Base-by-base conservation (phyloP, 2,888 invertebrate species). In the Clostera curtula region DNA sequence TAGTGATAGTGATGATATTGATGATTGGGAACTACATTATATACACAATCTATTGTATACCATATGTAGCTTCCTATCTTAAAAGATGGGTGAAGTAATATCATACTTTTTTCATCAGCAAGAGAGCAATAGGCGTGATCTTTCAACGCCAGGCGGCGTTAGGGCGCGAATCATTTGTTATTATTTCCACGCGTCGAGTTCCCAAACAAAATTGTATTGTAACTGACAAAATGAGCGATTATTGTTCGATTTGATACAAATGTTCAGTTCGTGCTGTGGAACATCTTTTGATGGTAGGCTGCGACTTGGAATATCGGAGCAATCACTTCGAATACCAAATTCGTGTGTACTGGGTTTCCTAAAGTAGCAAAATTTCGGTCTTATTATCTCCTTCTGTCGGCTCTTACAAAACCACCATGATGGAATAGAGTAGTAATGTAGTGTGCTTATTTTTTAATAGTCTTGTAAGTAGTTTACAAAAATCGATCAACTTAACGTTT, bases 141-240 rank as follows among this genome's bases (percentile, higher is more conserved):
- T 80, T 76, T 83, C 82, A 82, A 76, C 76, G 79, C 79, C 82
- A 82, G 75, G 64, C 76, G 80, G 82, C 60, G 82, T 79, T 75
- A 77, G 79, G 82, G 79, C 67, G 73, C 68, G 76, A 77, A 79
- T 79, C 82, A 82, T 83, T 83, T 83, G 77, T 83, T 83, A 82
- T 79, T 82, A 83, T 82, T 82, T 79, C 71, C 82, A 79, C 80
- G 82, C 73, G 74, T 71, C 69, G 71, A 76, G 70, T 76, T 77
- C 66, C 65, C 69, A 71, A 74, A 77, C 80, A 82, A 77, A n/a
- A 80, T 77, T 80, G 76, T 83, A 79, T 79, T 80, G 80, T 80
- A 72, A 68, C 80, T 83, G 82, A 83, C 82, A 82, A 79, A 76
- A 77, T 80, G 82, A 80, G 75, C 66, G 80, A 80, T 82, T 79